Evolutionary conservation across 2,113 vertebrate genomes (phyloP).

Genomic region (Mionectes macconnelli): DNA sequence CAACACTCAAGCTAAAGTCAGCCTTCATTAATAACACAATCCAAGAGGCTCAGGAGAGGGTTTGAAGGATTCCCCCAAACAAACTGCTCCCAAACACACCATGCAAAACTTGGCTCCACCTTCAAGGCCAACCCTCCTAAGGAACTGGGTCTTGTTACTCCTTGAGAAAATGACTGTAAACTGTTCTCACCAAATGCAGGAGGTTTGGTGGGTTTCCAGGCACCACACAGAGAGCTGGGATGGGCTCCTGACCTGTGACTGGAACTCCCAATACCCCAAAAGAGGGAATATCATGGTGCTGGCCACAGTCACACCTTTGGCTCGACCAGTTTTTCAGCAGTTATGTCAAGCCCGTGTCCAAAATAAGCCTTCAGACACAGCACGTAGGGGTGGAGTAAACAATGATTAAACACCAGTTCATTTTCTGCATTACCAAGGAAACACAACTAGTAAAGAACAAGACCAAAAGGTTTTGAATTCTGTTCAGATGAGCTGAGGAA

Average conservation of each 20-base stretch:
- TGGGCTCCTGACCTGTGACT: background rate
- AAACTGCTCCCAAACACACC: background rate
- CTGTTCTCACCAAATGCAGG: background rate
- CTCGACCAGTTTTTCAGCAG: background rate
- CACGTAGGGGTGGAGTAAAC: background rate
- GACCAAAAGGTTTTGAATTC: background rate
- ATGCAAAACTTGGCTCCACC: background rate
- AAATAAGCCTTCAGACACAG: background rate
- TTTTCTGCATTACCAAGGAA: background rate
- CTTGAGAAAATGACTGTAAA: background rate
- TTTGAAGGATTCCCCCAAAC: background rate
- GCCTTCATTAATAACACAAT: background rate
- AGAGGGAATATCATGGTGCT: background rate
- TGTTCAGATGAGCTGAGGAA: background rate
- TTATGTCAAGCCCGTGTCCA: background rate
- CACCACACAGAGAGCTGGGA: background rate
- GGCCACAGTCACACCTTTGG: background rate
- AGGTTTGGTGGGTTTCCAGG: background rate
- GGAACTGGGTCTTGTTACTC: background rate
- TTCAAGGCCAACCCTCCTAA: background rate
- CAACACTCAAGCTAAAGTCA: background rate
- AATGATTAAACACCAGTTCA: background rate
- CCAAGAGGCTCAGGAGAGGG: background rate
- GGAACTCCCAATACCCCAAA: background rate
- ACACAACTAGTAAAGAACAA: background rate